Conservation (phyloP, 2,888 invertebrate genomes). For the Lepidocyrtoides sp. region DNA sequence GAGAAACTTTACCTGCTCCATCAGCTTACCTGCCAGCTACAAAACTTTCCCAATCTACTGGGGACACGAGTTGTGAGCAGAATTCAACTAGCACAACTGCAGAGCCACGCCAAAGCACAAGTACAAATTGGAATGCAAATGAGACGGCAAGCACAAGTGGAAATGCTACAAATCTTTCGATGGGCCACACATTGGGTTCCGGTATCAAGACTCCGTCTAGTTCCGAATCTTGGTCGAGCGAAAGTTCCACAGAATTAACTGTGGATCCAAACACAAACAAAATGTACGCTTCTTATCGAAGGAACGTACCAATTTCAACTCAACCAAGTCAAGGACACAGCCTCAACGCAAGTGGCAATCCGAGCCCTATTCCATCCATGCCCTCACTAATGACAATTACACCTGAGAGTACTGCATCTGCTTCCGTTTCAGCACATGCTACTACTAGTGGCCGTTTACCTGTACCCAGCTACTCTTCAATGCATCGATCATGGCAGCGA, state of each 20-base stretch:
- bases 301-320: constrained; percentile 55
- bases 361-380: constrained; percentile 84
- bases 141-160: constrained; percentile 72
- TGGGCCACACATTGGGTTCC: constrained; percentile 60
- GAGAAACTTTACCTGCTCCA: constrained; percentile 27
- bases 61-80: constrained; percentile 53
- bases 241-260: constrained; percentile 84
- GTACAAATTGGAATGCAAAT: constrained; percentile 72
- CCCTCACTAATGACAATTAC: constrained; percentile 85
- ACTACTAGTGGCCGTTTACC: constrained; percentile 74
- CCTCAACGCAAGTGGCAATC: constrained; percentile 80
- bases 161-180: constrained; percentile 25
- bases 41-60: constrained; percentile 48
- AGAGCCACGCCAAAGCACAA: constrained; percentile 81
- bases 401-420: constrained; percentile 82
- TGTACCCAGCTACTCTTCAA: constrained; percentile 83
- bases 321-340: constrained; percentile 75
- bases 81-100: constrained; percentile 30
- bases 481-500: constrained; percentile 85
- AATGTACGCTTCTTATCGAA: constrained; percentile 81
- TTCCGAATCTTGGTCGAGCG: constrained; percentile 85
- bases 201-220: constrained; percentile 84
- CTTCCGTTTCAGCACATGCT: constrained; percentile 79
- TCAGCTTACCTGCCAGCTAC: constrained; percentile 14
- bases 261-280: constrained; percentile 84